Evolutionary conservation across 2,888 invertebrate species (phyloP).

Genomic region (Prosopocoilus inquinatus): DNA sequence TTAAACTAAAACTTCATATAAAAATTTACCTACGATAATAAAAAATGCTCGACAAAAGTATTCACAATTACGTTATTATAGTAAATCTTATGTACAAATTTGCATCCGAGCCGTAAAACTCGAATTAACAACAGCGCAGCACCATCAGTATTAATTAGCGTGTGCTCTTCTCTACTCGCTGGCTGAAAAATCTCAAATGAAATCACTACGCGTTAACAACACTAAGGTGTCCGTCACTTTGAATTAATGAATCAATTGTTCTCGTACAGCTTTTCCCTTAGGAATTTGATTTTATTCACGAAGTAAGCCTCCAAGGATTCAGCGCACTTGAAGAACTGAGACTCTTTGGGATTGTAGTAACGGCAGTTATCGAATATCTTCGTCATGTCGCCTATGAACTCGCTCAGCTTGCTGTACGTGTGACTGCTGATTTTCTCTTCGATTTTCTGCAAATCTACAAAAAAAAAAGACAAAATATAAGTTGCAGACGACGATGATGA

Average conservation of each 20-base stretch:
- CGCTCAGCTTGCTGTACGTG: conserved; percentile 82
- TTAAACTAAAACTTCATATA: conserved; percentile 22
- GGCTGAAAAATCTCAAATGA: conserved; percentile 1
- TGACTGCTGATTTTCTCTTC: conserved; percentile 82
- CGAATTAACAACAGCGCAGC: not conserved
- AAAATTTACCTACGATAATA: conserved; percentile 25
- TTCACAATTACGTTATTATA: conserved; percentile 21
- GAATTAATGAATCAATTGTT: conserved; percentile 40
- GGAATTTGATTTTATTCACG: conserved; percentile 87
- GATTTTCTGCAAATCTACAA: conserved; percentile 88
- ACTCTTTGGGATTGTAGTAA: conserved; percentile 93
- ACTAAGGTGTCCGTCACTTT: conserved; percentile 9
- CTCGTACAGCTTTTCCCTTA: conserved; percentile 80
- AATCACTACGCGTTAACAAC: conserved; percentile 5
- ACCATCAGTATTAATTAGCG: not conserved
- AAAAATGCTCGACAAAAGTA: conserved; percentile 23
- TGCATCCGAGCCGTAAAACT: not conserved
- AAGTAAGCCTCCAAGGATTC: conserved; percentile 94
- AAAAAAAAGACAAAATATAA: conserved; percentile 21
- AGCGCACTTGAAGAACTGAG: conserved; percentile 94
- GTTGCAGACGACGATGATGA: not conserved
- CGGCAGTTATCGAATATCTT: conserved; percentile 99
- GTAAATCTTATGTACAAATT: conserved; percentile 16
- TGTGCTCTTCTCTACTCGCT: not conserved
- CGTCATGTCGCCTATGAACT: conserved; percentile 96